Percentiles rank a stretch among this genome's conserved stretches.
phyloP scores from a whole-genome alignment of 2,888 invertebrate species.

The Parelbella ahira region DNA sequence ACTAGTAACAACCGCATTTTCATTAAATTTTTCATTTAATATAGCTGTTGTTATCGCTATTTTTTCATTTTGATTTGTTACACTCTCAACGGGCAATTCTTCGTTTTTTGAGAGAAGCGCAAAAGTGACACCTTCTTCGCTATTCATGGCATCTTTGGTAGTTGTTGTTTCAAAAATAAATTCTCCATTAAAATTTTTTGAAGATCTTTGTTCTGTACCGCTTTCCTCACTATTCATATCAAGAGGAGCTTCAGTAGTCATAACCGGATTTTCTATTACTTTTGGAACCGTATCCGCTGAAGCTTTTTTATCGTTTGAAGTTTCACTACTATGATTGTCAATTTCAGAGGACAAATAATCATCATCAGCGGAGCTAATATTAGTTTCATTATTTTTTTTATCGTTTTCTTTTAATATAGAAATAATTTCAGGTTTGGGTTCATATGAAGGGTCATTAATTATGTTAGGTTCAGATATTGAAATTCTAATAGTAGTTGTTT shows the following conservation, averaged over 20 bases:
- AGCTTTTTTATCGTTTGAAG: background rate
- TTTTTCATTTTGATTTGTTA: constrained; percentile 21
- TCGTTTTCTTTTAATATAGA: constrained; percentile 42
- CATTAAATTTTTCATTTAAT: constrained; percentile 7
- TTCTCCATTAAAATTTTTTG: constrained; percentile 44
- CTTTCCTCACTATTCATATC: constrained; percentile 27
- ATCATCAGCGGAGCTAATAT: constrained; percentile 23
- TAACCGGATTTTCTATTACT: background rate
- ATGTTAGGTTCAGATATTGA: constrained; percentile 46
- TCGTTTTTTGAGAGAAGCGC: constrained; percentile 34
- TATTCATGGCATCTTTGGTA: constrained; percentile 24
- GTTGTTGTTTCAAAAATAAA: constrained; percentile 40
- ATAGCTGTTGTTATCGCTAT: constrained; percentile 16
- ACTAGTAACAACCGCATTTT: background rate
- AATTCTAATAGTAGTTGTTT: constrained; percentile 42
- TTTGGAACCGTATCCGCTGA: background rate
- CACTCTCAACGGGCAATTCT: constrained; percentile 29
- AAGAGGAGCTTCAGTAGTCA: background rate
- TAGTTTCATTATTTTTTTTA: constrained; percentile 19
- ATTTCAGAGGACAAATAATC: constrained; percentile 15
- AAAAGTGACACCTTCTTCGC: constrained; percentile 37
- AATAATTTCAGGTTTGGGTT: constrained; percentile 49
- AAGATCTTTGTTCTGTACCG: constrained; percentile 50
- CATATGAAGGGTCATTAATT: constrained; percentile 49
- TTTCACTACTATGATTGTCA: background rate